These are phyloP conservation scores for Penelope pileata DNA, from an alignment of 2,113 vertebrate genomes.

Conservation along the genomic window DNA sequence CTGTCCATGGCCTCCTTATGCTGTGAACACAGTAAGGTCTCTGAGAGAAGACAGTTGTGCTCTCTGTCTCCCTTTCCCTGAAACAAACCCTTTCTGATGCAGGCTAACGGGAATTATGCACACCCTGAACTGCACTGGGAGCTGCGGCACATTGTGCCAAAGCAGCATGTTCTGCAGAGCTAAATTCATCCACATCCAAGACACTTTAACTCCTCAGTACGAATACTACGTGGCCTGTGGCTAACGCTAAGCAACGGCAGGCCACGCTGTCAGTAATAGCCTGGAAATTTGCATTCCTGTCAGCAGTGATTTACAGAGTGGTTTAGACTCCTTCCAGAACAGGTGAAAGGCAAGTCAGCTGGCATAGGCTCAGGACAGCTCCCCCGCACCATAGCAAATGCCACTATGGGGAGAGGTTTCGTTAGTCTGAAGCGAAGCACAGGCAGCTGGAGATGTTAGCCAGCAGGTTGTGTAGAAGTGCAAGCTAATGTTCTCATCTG, in stretches of 20 bases:
- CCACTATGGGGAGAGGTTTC: not conserved
- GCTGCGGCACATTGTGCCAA: not conserved
- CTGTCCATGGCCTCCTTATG: not conserved
- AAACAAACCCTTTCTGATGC: not conserved
- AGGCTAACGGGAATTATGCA: not conserved
- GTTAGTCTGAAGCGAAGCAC: not conserved
- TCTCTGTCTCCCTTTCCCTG: not conserved
- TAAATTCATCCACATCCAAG: not conserved
- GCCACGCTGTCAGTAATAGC: not conserved
- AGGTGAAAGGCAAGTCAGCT: constrained; percentile 8
- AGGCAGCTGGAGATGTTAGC: not conserved
- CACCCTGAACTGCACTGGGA: not conserved
- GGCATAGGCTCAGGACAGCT: not conserved
- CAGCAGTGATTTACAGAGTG: not conserved
- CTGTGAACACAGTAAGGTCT: not conserved
- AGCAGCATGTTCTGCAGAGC: not conserved
- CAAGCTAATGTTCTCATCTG: not conserved
- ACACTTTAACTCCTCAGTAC: not conserved
- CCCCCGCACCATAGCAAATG: not conserved
- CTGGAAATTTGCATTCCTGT: constrained; percentile 22
- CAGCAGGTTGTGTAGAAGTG: not conserved
- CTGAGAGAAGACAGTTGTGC: not conserved
- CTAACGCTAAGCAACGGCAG: not conserved
- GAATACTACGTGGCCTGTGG: not conserved
- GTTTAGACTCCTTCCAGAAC: not conserved